Base-by-base conservation (phyloP, 1,140 invertebrate species). In the Leptinotarsa lineolata region DNA sequence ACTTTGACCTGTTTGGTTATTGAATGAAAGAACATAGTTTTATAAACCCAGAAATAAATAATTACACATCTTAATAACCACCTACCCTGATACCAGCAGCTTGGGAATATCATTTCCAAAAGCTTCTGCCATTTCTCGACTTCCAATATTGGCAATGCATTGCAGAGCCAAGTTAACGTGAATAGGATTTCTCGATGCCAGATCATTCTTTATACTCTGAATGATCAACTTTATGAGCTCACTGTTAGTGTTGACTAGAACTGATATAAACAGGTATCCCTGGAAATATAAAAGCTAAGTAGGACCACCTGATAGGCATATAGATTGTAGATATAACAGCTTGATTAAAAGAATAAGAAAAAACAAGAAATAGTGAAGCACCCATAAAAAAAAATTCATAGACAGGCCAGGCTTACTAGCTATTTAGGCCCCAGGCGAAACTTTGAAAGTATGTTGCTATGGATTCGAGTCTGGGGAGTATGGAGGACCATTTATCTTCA, bases 101-200 rank as follows among this genome's bases (percentile, higher is more conserved):
- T 98, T 98, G 74, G 97, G 98, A 85, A 99, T 98, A 85, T 99
- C 98, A 79, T 94, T 94, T 45, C 95, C 94, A 88, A 99, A 99
- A 30, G 96, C 96, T 85, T 99, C 98, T 20, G 97, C 97, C 98
- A 99, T 99, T 85, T 99, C 98, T 83, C 96, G 94, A 82, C 95
- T 98, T 24, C 98, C 98, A 86, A 99, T 99, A 86, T 99, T 99
- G 16, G 98, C 97, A 81, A 99, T 99, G 85, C 98, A 99, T 87
- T 99, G 98, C 69, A 99, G 88, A n/a, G 98, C 97, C 76, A 99
- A 89, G 87, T 98, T 99, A 18, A 99, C 97, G 84, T 99, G 97
- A 80, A 99, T 95, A 18, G 98, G 97, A 88, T 99, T 99, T 74
- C 97, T 90, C 67, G 96, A 98, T 78, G 91, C 90, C 79, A 99